These are phyloP conservation scores for Trachemys scripta DNA, from an alignment of 2,113 vertebrate species.

Conservation along the genomic window DNA sequence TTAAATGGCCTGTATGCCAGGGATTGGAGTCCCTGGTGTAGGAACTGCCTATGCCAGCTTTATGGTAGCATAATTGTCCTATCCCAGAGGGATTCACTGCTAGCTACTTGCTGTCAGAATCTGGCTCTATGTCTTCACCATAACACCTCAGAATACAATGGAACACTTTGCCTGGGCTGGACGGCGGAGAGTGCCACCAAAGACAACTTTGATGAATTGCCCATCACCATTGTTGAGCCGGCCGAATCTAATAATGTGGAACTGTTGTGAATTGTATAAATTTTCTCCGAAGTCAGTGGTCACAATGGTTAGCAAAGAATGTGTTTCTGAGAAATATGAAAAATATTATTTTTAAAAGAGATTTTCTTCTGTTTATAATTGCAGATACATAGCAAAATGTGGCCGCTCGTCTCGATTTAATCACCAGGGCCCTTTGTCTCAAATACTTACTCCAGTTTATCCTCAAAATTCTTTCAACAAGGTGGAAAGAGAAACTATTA, in stretches of 20 bases:
- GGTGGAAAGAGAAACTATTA: background rate
- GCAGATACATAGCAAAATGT: background rate
- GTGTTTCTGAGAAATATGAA: background rate
- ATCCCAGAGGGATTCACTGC: background rate
- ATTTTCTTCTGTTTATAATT: background rate
- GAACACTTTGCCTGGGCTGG: background rate
- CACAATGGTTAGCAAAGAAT: background rate
- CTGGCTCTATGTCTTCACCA: background rate
- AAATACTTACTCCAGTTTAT: constrained; percentile 35
- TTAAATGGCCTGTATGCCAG: background rate
- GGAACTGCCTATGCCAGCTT: background rate
- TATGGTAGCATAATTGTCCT: background rate
- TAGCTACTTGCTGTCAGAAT: background rate
- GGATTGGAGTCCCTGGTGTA: background rate
- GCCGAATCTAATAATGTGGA: background rate
- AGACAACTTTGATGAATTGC: background rate
- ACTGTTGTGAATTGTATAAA: background rate
- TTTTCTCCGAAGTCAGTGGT: background rate
- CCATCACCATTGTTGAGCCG: background rate
- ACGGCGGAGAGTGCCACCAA: background rate
- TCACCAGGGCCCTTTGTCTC: constrained; percentile 41
- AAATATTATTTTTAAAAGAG: background rate
- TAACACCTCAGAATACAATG: background rate
- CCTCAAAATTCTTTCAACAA: constrained; percentile 67
- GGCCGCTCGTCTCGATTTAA: background rate